Evolutionary conservation across 2,888 invertebrate species (phyloP).

Genomic region (Hypena proboscidalis): DNA sequence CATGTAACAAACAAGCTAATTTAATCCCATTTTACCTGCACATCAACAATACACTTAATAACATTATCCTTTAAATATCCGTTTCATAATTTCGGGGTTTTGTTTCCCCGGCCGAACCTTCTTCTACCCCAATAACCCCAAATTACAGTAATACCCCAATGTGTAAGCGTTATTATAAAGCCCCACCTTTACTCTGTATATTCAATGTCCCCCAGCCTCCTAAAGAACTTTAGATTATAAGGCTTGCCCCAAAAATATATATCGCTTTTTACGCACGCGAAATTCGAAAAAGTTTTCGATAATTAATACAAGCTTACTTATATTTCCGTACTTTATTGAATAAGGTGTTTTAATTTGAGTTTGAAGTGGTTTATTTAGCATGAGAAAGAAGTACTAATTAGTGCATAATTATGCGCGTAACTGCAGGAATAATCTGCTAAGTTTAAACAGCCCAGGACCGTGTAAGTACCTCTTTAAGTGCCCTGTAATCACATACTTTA

Average conservation of each 20-base stretch:
- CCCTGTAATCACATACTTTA: constrained; percentile 31
- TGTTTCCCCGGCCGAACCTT: constrained; percentile 24
- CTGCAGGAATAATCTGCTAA: constrained; percentile 18
- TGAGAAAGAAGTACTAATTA: constrained; percentile 4
- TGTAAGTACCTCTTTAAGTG: constrained; percentile 30
- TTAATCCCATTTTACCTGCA: constrained; percentile 17
- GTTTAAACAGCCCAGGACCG: constrained; percentile 21
- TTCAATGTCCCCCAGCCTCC: constrained; percentile 43
- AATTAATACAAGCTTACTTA: constrained; percentile 2
- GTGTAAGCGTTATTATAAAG: constrained; percentile 45
- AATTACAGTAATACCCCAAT: constrained; percentile 51
- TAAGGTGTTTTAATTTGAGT: background rate
- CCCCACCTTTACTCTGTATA: constrained; percentile 39
- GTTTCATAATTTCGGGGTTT: constrained; percentile 37
- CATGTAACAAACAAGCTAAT: constrained; percentile 8
- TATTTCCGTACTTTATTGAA: background rate
- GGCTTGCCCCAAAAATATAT: constrained; percentile 22
- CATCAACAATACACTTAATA: constrained; percentile 31
- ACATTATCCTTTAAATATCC: constrained; percentile 31
- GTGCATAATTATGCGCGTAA: constrained; percentile 18
- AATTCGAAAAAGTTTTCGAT: constrained; percentile 12
- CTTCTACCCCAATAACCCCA: constrained; percentile 48
- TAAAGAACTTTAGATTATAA: constrained; percentile 41
- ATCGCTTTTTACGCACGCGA: constrained; percentile 15
- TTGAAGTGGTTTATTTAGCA: background rate